phyloP scores from a whole-genome alignment of 2,113 vertebrate species.

The Epinephelus fuscoguttatus region DNA sequence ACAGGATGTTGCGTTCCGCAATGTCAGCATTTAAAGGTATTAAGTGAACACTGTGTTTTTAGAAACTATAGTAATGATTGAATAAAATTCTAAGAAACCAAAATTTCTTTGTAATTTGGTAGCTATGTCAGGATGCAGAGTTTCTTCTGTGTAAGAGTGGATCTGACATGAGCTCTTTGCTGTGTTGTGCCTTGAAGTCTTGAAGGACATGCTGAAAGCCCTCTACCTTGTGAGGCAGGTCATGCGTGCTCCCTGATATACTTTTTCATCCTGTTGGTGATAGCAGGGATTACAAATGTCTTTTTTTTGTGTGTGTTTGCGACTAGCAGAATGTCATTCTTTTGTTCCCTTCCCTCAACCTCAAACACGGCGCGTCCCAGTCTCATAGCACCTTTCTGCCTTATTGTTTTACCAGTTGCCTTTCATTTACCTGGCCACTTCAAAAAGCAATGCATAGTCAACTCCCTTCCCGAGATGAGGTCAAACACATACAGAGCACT shows the following conservation, averaged over 20 bases:
- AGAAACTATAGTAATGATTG: neutral
- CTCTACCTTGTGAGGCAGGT: conserved; percentile 62
- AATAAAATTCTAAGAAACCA: neutral
- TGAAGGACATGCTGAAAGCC: conserved; percentile 65
- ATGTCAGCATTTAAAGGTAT: neutral
- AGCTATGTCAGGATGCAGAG: neutral
- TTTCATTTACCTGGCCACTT: conserved; percentile 82
- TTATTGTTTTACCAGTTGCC: conserved; percentile 73
- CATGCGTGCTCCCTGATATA: conserved; percentile 58
- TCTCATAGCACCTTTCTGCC: conserved; percentile 46
- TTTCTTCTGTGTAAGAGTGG: conserved; percentile 5
- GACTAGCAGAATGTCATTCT: conserved; percentile 75
- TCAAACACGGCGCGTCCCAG: conserved; percentile 34
- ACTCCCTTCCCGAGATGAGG: conserved; percentile 76
- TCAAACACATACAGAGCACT: conserved; percentile 78
- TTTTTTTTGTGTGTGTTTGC: conserved; percentile 49
- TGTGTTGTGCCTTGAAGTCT: conserved; percentile 65
- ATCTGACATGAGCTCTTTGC: conserved; percentile 42
- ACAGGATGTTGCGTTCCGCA: neutral
- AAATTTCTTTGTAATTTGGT: neutral
- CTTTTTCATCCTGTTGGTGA: conserved; percentile 65
- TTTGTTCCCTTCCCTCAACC: conserved; percentile 59
- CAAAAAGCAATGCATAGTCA: conserved; percentile 86
- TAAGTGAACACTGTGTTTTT: neutral
- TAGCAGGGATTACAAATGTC: conserved; percentile 64